These are phyloP conservation scores for Malacosoma neustria DNA, from an alignment of 2,888 invertebrate species.

Conservation along the genomic window DNA sequence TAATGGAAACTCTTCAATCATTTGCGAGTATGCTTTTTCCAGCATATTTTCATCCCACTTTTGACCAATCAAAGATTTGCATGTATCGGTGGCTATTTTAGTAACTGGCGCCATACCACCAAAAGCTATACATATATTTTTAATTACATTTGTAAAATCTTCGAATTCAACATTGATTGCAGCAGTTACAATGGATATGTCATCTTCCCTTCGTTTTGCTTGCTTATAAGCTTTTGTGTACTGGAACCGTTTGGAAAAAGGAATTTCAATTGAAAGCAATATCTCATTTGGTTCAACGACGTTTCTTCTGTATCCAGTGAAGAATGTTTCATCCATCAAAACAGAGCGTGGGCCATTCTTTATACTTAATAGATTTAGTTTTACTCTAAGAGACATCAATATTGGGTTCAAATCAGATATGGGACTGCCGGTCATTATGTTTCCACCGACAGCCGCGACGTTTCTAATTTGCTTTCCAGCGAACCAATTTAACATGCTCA, in stretches of 20 bases:
- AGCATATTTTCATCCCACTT: constrained; percentile 81
- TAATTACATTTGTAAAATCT: constrained; percentile 63
- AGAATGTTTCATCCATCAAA: constrained; percentile 84
- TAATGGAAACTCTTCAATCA: constrained; percentile 87
- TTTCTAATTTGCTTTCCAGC: constrained; percentile 97
- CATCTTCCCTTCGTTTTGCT: constrained; percentile 89
- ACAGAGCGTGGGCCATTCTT: constrained; percentile 73
- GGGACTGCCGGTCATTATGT: constrained; percentile 96
- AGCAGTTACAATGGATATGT: constrained; percentile 92
- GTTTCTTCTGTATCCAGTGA: constrained; percentile 86
- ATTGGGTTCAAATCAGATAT: constrained; percentile 97
- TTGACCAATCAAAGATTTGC: constrained; percentile 72
- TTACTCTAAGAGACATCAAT: constrained; percentile 87
- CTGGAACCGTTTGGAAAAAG: constrained; percentile 79
- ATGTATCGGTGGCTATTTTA: constrained; percentile 82
- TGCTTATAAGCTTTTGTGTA: constrained; percentile 88
- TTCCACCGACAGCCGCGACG: constrained; percentile 94
- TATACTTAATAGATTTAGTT: constrained; percentile 78
- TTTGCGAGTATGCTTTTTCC: constrained; percentile 76
- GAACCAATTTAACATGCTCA: constrained; percentile 94
- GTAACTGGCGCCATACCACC: constrained; percentile 97
- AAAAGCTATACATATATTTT: constrained; percentile 81
- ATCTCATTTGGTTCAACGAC: constrained; percentile 82
- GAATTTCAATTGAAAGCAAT: constrained; percentile 82
- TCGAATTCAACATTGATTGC: constrained; percentile 81